These are phyloP conservation scores for Microctonus hyperodae DNA, from an alignment of 2,888 invertebrate species.

Conservation along the genomic window DNA sequence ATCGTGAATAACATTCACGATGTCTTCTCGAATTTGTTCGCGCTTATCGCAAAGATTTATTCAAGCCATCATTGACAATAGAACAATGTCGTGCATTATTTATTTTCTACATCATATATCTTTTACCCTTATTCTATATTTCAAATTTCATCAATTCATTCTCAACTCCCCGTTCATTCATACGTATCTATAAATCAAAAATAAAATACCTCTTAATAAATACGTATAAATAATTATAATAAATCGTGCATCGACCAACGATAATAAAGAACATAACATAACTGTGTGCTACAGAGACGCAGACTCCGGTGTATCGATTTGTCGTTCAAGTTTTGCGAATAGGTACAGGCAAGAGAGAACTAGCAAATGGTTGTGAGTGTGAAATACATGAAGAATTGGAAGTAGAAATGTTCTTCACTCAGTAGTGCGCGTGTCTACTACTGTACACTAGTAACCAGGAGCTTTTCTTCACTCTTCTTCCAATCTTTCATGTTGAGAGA, in stretches of 20 bases:
- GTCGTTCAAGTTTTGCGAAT: slow-evolving; percentile 29
- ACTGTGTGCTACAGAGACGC: slow-evolving; percentile 51
- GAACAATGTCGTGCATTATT: background rate
- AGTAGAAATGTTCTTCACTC: slow-evolving; percentile 2
- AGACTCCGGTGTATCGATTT: slow-evolving; percentile 63
- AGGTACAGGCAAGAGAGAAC: slow-evolving; percentile 30
- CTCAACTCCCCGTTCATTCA: background rate
- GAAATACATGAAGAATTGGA: background rate
- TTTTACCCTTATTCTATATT: background rate
- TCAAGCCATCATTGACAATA: background rate
- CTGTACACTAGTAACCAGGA: background rate
- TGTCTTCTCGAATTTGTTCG: background rate
- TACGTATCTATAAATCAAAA: background rate
- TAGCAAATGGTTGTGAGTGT: background rate
- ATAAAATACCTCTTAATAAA: background rate
- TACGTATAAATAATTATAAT: slow-evolving; percentile 29
- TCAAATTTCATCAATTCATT: background rate
- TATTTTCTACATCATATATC: background rate
- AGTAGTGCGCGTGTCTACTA: background rate
- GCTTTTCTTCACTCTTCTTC: slow-evolving; percentile 14
- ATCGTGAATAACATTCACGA: background rate
- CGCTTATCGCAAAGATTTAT: background rate
- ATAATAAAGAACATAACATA: slow-evolving; percentile 45
- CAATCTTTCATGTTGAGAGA: slow-evolving; percentile 6
- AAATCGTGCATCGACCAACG: slow-evolving; percentile 47